phyloP scores from a whole-genome alignment of 2,888 invertebrate genomes.

The Cyaniris semiargus region DNA sequence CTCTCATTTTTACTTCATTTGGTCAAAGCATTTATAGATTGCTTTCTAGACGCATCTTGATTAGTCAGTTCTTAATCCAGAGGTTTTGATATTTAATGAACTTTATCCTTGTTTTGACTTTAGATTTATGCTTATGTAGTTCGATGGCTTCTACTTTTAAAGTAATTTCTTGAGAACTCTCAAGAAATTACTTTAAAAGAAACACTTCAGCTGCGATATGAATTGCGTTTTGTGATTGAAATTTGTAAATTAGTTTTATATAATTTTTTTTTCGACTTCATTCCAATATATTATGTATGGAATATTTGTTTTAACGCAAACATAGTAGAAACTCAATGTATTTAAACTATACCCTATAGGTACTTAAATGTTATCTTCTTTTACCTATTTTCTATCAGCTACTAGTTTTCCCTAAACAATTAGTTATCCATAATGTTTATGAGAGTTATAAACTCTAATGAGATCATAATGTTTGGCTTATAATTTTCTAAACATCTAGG shows the following conservation, averaged over 20 bases:
- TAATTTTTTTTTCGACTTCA: background rate
- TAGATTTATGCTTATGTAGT: background rate
- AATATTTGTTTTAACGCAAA: no score
- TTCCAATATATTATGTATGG: background rate
- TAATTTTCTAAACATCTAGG: constrained; percentile 11
- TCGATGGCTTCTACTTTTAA: background rate
- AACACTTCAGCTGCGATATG: background rate
- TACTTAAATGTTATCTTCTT: background rate
- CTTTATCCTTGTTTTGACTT: background rate
- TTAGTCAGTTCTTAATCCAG: background rate
- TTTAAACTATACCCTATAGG: no score
- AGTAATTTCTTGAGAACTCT: background rate
- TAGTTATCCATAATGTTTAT: constrained; percentile 2
- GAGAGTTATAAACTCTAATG: constrained; percentile 14
- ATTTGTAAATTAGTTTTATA: background rate
- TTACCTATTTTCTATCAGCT: background rate
- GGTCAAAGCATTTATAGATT: background rate
- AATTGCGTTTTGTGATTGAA: background rate
- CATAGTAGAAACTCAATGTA: no score
- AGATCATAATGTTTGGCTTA: constrained; percentile 20
- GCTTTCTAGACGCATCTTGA: background rate
- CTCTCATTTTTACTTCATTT: no score
- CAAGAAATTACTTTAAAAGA: no score
- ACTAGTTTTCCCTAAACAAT: background rate
- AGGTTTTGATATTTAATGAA: background rate